Percentiles rank a stretch among this genome's conserved stretches.
Evolutionary conservation across 1,140 invertebrate species (phyloP).

Genomic region (Zaprionus nigranus): DNA sequence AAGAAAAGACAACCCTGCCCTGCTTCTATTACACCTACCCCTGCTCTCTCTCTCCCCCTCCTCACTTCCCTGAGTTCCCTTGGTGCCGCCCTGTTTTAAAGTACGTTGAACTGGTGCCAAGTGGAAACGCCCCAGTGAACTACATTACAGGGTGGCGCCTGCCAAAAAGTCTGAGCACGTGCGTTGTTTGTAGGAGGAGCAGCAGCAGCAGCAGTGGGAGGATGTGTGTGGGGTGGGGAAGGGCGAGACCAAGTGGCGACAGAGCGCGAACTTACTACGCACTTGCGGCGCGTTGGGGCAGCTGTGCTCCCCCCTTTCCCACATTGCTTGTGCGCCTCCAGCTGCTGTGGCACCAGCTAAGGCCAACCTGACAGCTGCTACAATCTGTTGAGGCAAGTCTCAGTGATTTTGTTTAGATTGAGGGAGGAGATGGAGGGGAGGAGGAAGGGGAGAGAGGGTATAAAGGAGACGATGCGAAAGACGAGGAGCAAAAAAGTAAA

Average conservation of each 20-base stretch:
- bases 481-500: background rate
- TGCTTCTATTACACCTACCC: background rate
- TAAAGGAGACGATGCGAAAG: background rate
- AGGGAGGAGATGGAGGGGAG: background rate
- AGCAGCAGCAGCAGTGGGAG: background rate
- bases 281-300: slow-evolving; percentile 19
- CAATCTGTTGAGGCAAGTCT: slow-evolving; percentile 41
- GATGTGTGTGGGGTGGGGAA: background rate
- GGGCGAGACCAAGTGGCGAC: slow-evolving; percentile 36
- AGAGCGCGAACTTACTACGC: slow-evolving; percentile 47
- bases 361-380: slow-evolving; percentile 42
- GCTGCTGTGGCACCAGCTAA: background rate
- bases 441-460: background rate
- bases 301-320: background rate
- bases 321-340: too few relatives aligned
- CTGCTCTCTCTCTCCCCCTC: background rate
- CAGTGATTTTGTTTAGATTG: slow-evolving; percentile 9
- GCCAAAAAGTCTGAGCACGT: slow-evolving; percentile 73
- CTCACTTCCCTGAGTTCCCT: background rate
- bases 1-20: slow-evolving; percentile 29
- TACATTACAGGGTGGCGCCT: slow-evolving; percentile 62
- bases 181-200: slow-evolving; percentile 18
- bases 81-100: slow-evolving; percentile 49
- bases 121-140: slow-evolving; percentile 74
- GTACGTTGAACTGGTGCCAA: slow-evolving; percentile 79